Base-by-base conservation (phyloP, 2,797 vertebrate species). In the Melanitta fusca region DNA sequence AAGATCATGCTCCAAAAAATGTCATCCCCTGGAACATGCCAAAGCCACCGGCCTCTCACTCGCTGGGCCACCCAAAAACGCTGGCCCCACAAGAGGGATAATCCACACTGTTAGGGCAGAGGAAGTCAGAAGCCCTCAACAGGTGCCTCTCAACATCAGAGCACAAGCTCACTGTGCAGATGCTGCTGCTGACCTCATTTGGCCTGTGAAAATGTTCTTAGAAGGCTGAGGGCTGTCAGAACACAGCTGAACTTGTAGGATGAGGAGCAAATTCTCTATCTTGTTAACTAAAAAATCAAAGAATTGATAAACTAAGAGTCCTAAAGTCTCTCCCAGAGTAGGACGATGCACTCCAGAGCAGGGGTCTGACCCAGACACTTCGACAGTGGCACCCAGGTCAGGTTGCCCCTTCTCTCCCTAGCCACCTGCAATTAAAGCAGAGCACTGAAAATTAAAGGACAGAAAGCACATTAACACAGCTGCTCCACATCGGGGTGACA, bases 11-110 rank as follows among this genome's bases (percentile, higher is more conserved):
- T 57, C 41, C 56, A 86, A 64, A 92, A 92, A 43, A 3, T 1
- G 0, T 8, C 58, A 83, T 14, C 5, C 30, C 39, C 34, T 9
- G 24, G 61, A 73, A 69, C 24, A 27, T 1, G 0, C 25, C 70
- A 68, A 21, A 85, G n/a, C 21, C n/a, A 24, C 3, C 3, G 22
- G 66, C 36, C 20, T 81, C 56, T 60, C 41, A 15, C 45, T 66
- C 22, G 70, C 38, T 11, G 6, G 3, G n/a, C 68, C 30, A 28
- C 21, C 14, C 66, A 77, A 70, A 92, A 90, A 66, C 4, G 8
- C n/a, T 4, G 4, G 47, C 17, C 38, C 24, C 30, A 28, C 21
- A 27, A 68, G 32, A 89, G 49, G 25, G 14, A 19, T 45, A 51
- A 91, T 22, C 62, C n/a, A 53, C 17, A 16, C 30, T 36, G 34